A percentile compares a stretch with the other conserved stretches of the same genome.
These are phyloP conservation scores for Labia minor DNA, from an alignment of 2,888 invertebrate species.

Conservation along the genomic window DNA sequence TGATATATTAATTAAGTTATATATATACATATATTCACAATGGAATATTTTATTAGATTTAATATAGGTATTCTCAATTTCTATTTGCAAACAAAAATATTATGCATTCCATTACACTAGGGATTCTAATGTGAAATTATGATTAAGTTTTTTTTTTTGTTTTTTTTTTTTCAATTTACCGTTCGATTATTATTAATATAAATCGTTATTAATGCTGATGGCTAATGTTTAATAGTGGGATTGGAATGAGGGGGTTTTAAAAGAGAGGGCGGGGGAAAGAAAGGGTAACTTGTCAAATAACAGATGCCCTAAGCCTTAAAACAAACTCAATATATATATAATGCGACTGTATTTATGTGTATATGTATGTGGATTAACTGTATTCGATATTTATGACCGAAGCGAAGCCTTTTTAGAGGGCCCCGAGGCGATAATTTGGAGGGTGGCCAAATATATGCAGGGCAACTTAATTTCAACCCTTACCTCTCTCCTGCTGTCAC, in stretches of 20 bases:
- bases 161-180: not conserved
- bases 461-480: not conserved
- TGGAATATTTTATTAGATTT: too few relatives aligned
- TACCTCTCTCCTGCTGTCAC: not conserved
- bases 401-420: not conserved
- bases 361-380: not conserved
- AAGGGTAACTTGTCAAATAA: not conserved
- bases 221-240: not conserved
- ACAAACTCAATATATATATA: not conserved
- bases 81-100: too few relatives aligned
- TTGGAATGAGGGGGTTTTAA: not conserved
- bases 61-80: too few relatives aligned
- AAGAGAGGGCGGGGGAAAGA: not conserved
- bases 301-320: not conserved
- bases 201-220: not conserved
- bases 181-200: not conserved
- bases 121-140: not conserved
- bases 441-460: not conserved
- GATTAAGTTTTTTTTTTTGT: not conserved
- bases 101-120: too few relatives aligned
- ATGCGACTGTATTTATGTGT: not conserved
- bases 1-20: too few relatives aligned
- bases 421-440: not conserved
- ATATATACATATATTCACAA: too few relatives aligned
- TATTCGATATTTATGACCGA: not conserved